Percentiles rank a stretch among this genome's conserved stretches.
Conservation (phyloP, 2,113 vertebrate species). For the Ictalurus furcatus region DNA sequence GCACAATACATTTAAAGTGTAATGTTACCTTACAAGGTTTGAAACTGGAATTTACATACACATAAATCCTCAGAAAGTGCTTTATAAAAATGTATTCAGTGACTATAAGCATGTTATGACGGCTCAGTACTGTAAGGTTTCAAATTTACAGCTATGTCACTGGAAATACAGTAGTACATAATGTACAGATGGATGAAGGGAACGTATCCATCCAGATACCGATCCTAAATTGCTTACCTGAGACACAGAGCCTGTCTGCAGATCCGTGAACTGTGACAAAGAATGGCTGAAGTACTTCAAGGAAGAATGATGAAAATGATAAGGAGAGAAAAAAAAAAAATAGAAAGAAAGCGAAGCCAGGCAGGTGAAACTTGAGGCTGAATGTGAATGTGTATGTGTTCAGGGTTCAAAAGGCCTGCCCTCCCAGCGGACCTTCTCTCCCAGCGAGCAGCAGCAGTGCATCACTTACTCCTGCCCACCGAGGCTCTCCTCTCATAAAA, state of each 20-base stretch:
- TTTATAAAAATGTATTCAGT: neutral
- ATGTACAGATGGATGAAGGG: neutral
- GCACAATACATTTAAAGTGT: neutral
- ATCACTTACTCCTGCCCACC: slow-evolving; percentile 47
- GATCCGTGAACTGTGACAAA: slow-evolving; percentile 26
- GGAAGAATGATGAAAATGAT: slow-evolving; percentile 2
- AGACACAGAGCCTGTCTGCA: slow-evolving; percentile 4
- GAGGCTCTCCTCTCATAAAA: slow-evolving; percentile 52
- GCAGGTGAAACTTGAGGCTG: slow-evolving; percentile 48
- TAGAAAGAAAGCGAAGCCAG: neutral
- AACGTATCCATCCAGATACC: slow-evolving; percentile 33
- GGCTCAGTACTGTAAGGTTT: too few species aligned
- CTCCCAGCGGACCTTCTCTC: slow-evolving; percentile 57
- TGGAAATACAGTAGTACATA: neutral
- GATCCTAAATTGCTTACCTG: slow-evolving; percentile 32
- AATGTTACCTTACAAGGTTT: neutral
- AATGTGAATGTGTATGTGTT: slow-evolving; percentile 49
- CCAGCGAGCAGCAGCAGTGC: slow-evolving; percentile 36
- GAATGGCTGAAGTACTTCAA: slow-evolving; percentile 1
- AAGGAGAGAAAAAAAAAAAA: neutral
- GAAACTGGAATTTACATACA: neutral
- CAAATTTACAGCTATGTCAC: neutral
- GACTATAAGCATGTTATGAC: neutral
- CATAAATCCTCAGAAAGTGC: neutral
- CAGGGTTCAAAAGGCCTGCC: slow-evolving; percentile 45